Evolutionary conservation across 2,888 invertebrate species (phyloP).

Genomic region (Folsomia manolachei): DNA sequence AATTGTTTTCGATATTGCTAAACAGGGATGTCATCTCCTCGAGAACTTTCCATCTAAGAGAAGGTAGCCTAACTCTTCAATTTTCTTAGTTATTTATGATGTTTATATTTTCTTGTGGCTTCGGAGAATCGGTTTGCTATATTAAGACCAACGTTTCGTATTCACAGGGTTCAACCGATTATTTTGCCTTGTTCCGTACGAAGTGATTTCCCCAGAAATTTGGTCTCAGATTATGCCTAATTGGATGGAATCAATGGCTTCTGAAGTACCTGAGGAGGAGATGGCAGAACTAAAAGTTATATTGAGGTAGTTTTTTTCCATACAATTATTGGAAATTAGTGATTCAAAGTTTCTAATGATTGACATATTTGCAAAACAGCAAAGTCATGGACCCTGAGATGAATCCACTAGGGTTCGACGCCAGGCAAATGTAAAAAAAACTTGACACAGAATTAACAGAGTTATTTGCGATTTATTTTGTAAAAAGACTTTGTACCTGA

Average conservation of each 20-base stretch:
- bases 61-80: too few relatives aligned
- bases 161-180: constrained; percentile 87
- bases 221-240: constrained; percentile 98
- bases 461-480: background rate
- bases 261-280: constrained; percentile 81
- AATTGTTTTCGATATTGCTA: constrained; percentile 27
- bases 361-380: constrained; percentile 56
- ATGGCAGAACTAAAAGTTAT: constrained; percentile 77
- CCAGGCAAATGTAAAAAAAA: constrained; percentile 68
- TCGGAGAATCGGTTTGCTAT: too few relatives aligned
- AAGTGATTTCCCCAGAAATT: constrained; percentile 90
- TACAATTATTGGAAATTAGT: background rate
- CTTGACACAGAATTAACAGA: background rate
- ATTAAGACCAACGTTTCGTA: too few relatives aligned
- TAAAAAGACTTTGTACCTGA: background rate
- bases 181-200: constrained; percentile 95
- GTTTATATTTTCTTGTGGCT: too few relatives aligned
- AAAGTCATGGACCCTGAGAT: constrained; percentile 97
- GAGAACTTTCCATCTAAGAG: constrained; percentile 85
- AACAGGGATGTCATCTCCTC: constrained; percentile 83
- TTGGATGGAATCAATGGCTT: constrained; percentile 97
- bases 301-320: constrained; percentile 59
- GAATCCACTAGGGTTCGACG: constrained; percentile 89
- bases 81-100: too few relatives aligned
- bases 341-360: background rate